These are phyloP conservation scores for Nemoura dubitans DNA, from an alignment of 2,888 invertebrate species.

Conservation along the genomic window DNA sequence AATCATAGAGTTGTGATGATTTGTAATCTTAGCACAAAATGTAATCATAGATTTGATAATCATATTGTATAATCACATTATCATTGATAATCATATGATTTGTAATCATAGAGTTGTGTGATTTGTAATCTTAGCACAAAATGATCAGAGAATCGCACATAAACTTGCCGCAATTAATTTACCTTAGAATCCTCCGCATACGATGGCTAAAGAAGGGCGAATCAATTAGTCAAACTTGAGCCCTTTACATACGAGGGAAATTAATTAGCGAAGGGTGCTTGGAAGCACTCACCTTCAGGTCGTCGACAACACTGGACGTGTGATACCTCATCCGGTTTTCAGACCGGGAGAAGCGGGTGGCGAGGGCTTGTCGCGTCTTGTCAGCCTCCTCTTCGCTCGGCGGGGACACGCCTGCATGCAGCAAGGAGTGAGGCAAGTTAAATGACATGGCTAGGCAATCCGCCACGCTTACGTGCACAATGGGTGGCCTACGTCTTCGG, in stretches of 20 bases:
- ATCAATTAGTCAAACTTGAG: neutral
- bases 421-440: slow-evolving; percentile 31
- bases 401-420: slow-evolving; percentile 56
- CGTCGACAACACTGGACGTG: slow-evolving; percentile 73
- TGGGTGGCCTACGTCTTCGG: too few relatives aligned
- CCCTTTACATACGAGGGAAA: neutral
- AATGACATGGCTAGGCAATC: too few relatives aligned
- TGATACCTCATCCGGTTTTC: slow-evolving; percentile 65
- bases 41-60: too few relatives aligned
- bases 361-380: slow-evolving; percentile 61
- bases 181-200: neutral
- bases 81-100: too few relatives aligned
- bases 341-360: slow-evolving; percentile 61
- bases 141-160: too few relatives aligned
- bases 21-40: too few relatives aligned
- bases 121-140: too few relatives aligned
- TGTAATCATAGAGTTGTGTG: too few relatives aligned
- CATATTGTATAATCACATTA: too few relatives aligned
- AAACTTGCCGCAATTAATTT: too few relatives aligned
- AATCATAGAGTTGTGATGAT: too few relatives aligned
- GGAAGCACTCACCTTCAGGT: slow-evolving; percentile 61
- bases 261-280: neutral
- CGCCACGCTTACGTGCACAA: too few relatives aligned
- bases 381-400: slow-evolving; percentile 49
- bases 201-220: neutral